Evolutionary conservation across 2,888 invertebrate species (phyloP), one percentile per base, ranked within the genome.

Genomic region (Asteroscopus sphinx): DNA sequence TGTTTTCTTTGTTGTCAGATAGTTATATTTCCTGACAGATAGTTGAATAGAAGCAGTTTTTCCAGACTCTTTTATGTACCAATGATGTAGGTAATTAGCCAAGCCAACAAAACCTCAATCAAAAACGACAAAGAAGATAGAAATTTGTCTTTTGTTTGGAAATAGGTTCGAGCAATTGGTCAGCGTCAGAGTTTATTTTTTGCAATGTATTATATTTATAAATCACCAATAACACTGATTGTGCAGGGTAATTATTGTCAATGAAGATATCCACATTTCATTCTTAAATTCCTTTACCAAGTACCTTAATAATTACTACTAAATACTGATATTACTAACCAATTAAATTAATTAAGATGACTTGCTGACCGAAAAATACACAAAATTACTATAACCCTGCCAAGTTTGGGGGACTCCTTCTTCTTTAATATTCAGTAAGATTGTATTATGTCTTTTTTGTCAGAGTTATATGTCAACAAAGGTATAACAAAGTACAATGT

Each of bases 291-390:
- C 12, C 13, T 9, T 9, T n/a, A 33, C 15, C 21, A 39, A 25
- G 2, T 41, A 17, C 6, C 12, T 25, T 26, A 12, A 32, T 54
- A 44, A 40, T 51, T 44, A 40, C 13, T 21, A 26, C 32, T 16
- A 44, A 47, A 21, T 42, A 41, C 15, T 45, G 47, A 56, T 49
- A 26, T 44, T 52, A 42, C 39, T 2, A 17, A 32, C 25, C 35
- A 69, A 60, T 65, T 54, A 59, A 46, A 74, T 70, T 63, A 73
- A 70, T 73, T 45, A 51, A 11, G 32, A 62, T 53, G 66, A 73
- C 71, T 69, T 46, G 60, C 55, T 3, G 13, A 28, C 13, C 9
- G 17, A 52, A 52, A 52, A 41, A 46, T 52, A 33, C 36, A 40
- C 15, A 37, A 39, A 26, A 40, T 47, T 46, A 36, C n/a, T 61